These are phyloP conservation scores for Synaphobranchus kaupii DNA, from an alignment of 2,797 vertebrate genomes.

Conservation along the genomic window DNA sequence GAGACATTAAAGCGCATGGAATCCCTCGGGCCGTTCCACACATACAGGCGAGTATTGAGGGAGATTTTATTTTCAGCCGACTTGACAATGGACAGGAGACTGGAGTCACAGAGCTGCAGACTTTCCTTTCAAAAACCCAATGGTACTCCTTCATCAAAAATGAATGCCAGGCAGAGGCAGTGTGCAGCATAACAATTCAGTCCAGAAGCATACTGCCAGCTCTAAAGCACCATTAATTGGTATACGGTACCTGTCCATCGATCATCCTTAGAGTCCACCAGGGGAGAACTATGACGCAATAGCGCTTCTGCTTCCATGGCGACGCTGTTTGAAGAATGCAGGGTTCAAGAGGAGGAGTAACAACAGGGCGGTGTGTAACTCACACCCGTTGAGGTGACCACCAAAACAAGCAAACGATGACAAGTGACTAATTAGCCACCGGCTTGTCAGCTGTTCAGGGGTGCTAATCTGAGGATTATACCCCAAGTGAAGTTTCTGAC, in stretches of 20 bases:
- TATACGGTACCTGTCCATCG: constrained; percentile 6
- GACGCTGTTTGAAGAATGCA: neutral
- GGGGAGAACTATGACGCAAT: neutral
- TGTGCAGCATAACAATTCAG: neutral
- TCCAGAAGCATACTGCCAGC: neutral
- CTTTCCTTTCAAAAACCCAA: constrained; percentile 20
- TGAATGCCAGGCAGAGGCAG: constrained; percentile 11
- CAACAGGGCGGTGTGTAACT: neutral
- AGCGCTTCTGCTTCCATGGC: neutral
- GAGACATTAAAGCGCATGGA: constrained; percentile 1
- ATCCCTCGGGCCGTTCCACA: constrained; percentile 4
- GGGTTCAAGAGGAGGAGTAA: neutral
- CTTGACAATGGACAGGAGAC: constrained; percentile 15
- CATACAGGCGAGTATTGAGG: neutral
- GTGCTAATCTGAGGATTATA: neutral
- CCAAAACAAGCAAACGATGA: neutral
- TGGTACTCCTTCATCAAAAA: constrained; percentile 19
- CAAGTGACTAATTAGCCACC: neutral
- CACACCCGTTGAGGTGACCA: neutral
- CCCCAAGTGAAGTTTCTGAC: neutral
- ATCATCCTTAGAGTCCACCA: neutral
- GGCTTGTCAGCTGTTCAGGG: neutral
- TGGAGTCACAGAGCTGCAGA: constrained; percentile 13
- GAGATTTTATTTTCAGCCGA: constrained; percentile 1
- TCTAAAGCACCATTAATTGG: constrained; percentile 9